phyloP scores from a whole-genome alignment of 1,140 invertebrate genomes.

The Aphis gossypii region DNA sequence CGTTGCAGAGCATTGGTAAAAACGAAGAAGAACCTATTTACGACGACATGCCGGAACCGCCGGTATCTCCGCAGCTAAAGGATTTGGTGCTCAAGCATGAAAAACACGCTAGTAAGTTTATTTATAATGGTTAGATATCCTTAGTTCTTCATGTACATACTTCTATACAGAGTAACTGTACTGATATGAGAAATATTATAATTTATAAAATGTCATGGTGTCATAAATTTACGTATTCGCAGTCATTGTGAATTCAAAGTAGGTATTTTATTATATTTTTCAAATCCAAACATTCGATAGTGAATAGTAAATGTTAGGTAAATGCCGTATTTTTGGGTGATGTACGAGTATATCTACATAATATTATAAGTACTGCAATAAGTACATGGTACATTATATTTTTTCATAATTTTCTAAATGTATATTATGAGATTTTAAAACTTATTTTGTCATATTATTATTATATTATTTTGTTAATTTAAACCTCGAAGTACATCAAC shows the following conservation, averaged over 20 bases:
- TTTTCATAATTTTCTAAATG: too few relatives aligned
- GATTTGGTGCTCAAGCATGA: constrained; percentile 63
- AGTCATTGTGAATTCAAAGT: background rate
- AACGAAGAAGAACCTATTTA: constrained; percentile 35
- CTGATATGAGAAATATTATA: background rate
- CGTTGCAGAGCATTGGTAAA: constrained; percentile 60
- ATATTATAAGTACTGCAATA: too few relatives aligned
- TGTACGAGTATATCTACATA: too few relatives aligned
- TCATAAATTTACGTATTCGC: background rate
- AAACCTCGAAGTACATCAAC: too few relatives aligned
- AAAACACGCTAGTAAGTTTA: constrained; percentile 62
- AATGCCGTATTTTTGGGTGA: background rate
- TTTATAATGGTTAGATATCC: background rate
- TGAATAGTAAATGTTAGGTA: background rate
- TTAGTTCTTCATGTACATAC: too few relatives aligned
- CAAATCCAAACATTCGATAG: background rate
- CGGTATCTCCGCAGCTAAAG: constrained; percentile 61
- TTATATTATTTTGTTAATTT: too few relatives aligned
- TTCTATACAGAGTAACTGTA: background rate
- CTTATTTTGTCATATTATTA: too few relatives aligned
- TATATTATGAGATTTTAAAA: too few relatives aligned
- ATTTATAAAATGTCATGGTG: background rate
- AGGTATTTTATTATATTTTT: background rate
- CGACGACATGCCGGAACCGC: constrained; percentile 61
- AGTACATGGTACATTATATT: too few relatives aligned